Evolutionary conservation across 2,888 invertebrate species (phyloP), one percentile per base, ranked within the genome.

Genomic region (Sarcophaga carnaria): DNA sequence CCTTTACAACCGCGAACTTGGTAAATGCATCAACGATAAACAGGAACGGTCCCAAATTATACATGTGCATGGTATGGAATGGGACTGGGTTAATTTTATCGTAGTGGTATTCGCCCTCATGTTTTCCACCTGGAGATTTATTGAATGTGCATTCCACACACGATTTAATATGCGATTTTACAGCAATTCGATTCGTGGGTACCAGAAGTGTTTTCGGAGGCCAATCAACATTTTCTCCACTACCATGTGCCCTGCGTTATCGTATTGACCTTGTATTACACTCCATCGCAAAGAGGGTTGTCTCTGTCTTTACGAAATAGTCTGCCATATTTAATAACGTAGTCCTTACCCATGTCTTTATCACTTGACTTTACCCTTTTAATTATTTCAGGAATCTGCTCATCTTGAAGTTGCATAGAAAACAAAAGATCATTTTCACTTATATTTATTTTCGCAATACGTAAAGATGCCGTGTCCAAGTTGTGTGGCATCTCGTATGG

Each of bases 121-220:
- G 76, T 49, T 66, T 74, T 5, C 86, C 88, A 14, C 83, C 83
- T 20, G 70, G 78, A 11, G 25, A 22, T 85, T 93, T 93, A 45
- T 90, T 90, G 54, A 91, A 92, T 4, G 93, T 72, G 74, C 93
- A 94, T 4, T 69, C 81, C 25, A 71, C 54, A 59, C 69, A 86
- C 5, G 79, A 62, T 12, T 80, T 72, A n/a, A 63, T 70, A 49
- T 67, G 47, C 11, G 63, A 27, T 69, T 87, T 86, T 2, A 86
- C 69, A 47, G 75, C 78, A 25, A 83, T 82, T 12, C 84, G 60
- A 87, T 78, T 62, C 82, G 76, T 4, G 83, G 82, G 63, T 88
- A 87, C 88, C 88, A 88, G 59, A 78, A 88, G 64, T 85, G 62
- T 63, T 63, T 70, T n/a, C 60, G 45, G 22, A 69, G 8, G 17